Evolutionary conservation across 2,888 invertebrate species (phyloP).

Genomic region (Stegophylla sp.): DNA sequence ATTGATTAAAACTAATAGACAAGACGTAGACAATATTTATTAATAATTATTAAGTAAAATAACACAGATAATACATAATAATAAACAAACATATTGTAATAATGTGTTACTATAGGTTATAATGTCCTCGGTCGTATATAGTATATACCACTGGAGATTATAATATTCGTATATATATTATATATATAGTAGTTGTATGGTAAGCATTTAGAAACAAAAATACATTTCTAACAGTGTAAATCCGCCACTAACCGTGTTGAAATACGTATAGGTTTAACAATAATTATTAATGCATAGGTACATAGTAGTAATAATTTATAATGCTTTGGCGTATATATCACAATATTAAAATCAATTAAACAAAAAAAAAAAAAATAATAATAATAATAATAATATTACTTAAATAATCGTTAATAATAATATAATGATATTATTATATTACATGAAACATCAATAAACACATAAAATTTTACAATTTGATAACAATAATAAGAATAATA

Average conservation of each 20-base stretch:
- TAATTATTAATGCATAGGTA: slow-evolving; percentile 36
- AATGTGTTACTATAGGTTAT: not conserved
- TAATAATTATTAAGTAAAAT: not conserved
- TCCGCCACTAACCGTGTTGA: slow-evolving; percentile 41
- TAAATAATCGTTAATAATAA: slow-evolving; percentile 47
- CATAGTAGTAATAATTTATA: slow-evolving; percentile 34
- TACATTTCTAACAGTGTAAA: slow-evolving; percentile 36
- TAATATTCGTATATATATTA: not conserved
- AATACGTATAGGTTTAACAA: slow-evolving; percentile 41
- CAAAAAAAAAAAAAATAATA: too few species aligned
- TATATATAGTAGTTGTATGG: not conserved
- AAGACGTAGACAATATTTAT: not conserved
- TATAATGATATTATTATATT: slow-evolving; percentile 36
- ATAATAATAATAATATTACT: slow-evolving; percentile 32
- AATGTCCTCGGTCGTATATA: not conserved
- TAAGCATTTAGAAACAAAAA: slow-evolving; percentile 30
- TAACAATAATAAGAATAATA: slow-evolving; percentile 50
- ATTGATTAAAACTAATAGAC: slow-evolving; percentile 27
- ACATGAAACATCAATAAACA: slow-evolving; percentile 41
- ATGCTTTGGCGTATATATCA: slow-evolving; percentile 47
- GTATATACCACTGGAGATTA: not conserved
- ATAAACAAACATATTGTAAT: not conserved
- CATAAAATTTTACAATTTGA: slow-evolving; percentile 43
- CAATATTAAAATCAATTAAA: slow-evolving; percentile 55
- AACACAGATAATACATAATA: too few species aligned